Conservation (phyloP, 2,888 invertebrate species). For the Tryphoninae sp. region DNA sequence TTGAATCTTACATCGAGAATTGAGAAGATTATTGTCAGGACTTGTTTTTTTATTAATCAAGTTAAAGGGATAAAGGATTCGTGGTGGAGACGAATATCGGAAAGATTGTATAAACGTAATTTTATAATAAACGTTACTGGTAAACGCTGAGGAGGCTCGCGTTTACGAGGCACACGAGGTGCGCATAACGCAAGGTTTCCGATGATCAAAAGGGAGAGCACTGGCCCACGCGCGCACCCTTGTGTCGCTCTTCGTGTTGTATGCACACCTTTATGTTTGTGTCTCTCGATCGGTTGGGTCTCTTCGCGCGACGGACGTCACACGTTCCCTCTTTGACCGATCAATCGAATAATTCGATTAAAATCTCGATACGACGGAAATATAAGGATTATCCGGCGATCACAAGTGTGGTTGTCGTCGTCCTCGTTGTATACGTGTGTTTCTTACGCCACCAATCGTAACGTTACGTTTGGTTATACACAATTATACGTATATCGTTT, state of each 20-base stretch:
- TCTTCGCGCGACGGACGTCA: constrained; percentile 69
- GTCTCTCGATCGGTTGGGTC: constrained; percentile 42
- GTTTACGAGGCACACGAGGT: constrained; percentile 25
- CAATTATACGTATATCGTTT: constrained; percentile 11
- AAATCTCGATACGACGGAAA: constrained; percentile 69
- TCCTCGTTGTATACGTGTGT: neutral
- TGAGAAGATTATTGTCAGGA: neutral
- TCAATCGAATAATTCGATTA: constrained; percentile 78
- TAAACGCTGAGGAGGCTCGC: constrained; percentile 12
- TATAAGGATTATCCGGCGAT: constrained; percentile 59
- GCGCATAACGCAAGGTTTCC: constrained; percentile 26
- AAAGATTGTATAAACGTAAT: neutral
- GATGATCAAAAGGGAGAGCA: constrained; percentile 41
- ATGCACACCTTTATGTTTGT: neutral
- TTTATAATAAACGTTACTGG: neutral
- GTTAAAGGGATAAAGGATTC: neutral
- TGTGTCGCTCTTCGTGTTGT: neutral
- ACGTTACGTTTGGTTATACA: constrained; percentile 7
- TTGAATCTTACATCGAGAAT: too few species aligned
- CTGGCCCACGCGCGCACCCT: constrained; percentile 18
- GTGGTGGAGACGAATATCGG: neutral
- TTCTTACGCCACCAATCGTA: constrained; percentile 27
- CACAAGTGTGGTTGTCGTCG: constrained; percentile 29
- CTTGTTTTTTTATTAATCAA: neutral
- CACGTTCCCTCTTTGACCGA: constrained; percentile 73